Conservation (phyloP, 2,797 vertebrate species). For the Mus minutoides region DNA sequence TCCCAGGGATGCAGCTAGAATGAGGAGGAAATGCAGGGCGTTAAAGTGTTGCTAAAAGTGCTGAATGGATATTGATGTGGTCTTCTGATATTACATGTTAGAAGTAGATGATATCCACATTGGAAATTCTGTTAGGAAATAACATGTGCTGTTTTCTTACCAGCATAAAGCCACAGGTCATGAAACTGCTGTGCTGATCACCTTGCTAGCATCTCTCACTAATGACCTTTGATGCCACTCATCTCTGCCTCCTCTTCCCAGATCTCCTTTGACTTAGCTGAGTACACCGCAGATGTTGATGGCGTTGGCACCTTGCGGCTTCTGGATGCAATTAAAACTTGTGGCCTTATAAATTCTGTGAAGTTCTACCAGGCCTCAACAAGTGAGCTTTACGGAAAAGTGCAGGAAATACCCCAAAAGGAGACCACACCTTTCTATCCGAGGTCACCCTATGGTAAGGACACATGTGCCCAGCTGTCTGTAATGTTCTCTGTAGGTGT, state of each 20-base stretch:
- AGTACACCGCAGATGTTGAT: conserved; percentile 98
- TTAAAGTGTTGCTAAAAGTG: neutral
- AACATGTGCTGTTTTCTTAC: neutral
- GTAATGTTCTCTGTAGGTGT: neutral
- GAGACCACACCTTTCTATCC: conserved; percentile 99
- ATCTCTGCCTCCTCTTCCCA: conserved; percentile 77
- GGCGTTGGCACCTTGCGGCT: conserved; percentile 96
- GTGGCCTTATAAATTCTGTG: conserved; percentile 93
- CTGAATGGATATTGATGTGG: neutral
- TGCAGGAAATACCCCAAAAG: conserved; percentile 98
- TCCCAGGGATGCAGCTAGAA: neutral
- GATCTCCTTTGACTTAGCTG: conserved; percentile 98
- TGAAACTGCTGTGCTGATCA: neutral
- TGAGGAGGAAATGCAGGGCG: neutral
- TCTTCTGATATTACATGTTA: neutral
- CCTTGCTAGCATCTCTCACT: neutral
- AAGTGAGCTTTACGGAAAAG: conserved; percentile 98
- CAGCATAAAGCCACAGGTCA: neutral
- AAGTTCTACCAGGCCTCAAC: conserved; percentile 99
- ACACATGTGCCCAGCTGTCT: neutral
- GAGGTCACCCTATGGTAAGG: conserved; percentile 96
- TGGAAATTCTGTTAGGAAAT: neutral
- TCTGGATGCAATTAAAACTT: conserved; percentile 97
- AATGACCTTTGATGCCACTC: neutral
- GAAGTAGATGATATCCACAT: neutral